Percentiles rank a stretch among this genome's conserved stretches.
phyloP scores from a whole-genome alignment of 2,797 vertebrate genomes.

The Eremophila alpestris region DNA sequence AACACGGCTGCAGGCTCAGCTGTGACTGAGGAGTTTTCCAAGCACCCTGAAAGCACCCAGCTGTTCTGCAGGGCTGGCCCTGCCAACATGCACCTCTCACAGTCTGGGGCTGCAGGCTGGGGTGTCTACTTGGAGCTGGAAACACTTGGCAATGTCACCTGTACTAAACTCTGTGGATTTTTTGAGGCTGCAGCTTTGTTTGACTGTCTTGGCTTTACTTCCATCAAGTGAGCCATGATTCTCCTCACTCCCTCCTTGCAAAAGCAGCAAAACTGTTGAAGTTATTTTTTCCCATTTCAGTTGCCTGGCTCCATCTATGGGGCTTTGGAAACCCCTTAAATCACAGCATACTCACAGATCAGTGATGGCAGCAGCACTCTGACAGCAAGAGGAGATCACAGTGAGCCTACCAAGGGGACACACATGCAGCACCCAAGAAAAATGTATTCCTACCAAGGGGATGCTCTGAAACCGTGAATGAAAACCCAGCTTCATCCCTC shows the following conservation, averaged over 20 bases:
- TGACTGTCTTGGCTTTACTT: not conserved
- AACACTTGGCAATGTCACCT: not conserved
- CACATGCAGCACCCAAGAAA: not conserved
- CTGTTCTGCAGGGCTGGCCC: not conserved
- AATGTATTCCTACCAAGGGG: not conserved
- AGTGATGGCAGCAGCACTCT: not conserved
- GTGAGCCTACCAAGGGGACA: rapidly evolving
- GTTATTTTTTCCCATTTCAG: not conserved
- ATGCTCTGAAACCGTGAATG: not conserved
- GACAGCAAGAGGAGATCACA: not conserved
- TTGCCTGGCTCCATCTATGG: not conserved
- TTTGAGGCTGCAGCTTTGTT: not conserved
- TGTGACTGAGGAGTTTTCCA: not conserved
- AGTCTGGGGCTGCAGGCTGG: rapidly evolving
- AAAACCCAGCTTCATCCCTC: not conserved
- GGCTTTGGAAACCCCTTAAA: not conserved
- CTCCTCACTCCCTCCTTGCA: not conserved
- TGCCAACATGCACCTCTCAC: rapidly evolving
- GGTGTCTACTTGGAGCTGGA: rapidly evolving
- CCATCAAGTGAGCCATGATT: not conserved
- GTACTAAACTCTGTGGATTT: not conserved
- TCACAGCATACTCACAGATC: not conserved
- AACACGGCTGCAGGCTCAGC: rapidly evolving
- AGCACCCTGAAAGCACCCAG: not conserved
- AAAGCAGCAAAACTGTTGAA: not conserved